phyloP scores from a whole-genome alignment of 2,113 vertebrate species.

The Chionis minor region DNA sequence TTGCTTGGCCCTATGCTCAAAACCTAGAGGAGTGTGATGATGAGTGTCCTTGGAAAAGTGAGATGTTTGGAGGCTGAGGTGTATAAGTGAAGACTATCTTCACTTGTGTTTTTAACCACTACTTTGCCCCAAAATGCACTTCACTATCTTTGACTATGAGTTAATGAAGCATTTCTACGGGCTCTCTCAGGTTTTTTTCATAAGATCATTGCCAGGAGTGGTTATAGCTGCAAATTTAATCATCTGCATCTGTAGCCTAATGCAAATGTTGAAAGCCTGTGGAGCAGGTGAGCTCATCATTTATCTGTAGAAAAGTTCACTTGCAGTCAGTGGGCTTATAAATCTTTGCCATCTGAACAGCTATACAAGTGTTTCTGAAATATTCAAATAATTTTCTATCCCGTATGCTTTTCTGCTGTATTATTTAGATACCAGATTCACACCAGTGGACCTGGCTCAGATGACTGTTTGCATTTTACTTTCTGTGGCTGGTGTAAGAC shows the following conservation, averaged over 20 bases:
- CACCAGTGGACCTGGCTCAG: background rate
- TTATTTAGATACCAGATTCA: background rate
- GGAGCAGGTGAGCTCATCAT: conserved; percentile 52
- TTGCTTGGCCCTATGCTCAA: background rate
- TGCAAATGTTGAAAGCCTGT: conserved; percentile 48
- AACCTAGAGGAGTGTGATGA: background rate
- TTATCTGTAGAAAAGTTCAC: conserved; percentile 58
- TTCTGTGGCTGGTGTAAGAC: background rate
- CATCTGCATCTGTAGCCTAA: conserved; percentile 11
- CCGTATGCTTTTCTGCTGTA: background rate
- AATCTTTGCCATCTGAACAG: conserved; percentile 34
- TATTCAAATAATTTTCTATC: conserved; percentile 35
- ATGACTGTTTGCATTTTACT: background rate
- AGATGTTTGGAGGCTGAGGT: background rate
- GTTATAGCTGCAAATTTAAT: conserved; percentile 40
- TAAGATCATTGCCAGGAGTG: conserved; percentile 1
- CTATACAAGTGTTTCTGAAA: conserved; percentile 48
- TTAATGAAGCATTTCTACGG: background rate
- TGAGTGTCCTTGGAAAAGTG: accelerated
- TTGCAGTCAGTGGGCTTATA: conserved; percentile 16
- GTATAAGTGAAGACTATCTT: background rate
- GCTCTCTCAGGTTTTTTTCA: background rate
- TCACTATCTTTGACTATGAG: background rate
- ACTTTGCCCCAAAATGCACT: background rate
- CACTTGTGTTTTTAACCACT: background rate